Percentiles rank a stretch among this genome's conserved stretches.
Conservation (phyloP, 2,888 invertebrate species). For the Lordiphosa andalusiaca region DNA sequence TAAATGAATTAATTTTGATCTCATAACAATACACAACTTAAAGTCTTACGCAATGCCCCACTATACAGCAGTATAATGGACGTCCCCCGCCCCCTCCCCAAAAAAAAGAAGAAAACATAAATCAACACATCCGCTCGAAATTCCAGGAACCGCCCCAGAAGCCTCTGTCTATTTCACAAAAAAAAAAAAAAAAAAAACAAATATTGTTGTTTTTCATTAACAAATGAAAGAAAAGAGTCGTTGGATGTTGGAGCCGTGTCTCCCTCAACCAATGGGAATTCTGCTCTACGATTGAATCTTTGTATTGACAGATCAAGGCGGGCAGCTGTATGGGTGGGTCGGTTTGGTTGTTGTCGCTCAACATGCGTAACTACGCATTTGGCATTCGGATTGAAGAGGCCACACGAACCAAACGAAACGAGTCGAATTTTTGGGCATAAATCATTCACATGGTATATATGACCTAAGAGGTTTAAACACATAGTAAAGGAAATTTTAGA, state of each 20-base stretch:
- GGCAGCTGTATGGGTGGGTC: constrained; percentile 12
- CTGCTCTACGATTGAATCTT: constrained; percentile 35
- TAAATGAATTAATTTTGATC: constrained; percentile 43
- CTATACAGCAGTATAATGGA: not conserved
- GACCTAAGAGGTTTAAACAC: constrained; percentile 23
- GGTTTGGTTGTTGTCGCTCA: constrained; percentile 26
- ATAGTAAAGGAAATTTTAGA: not conserved
- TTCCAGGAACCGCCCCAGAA: constrained; percentile 66
- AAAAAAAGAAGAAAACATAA: constrained; percentile 52
- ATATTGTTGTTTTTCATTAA: constrained; percentile 55
- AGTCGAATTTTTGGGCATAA: constrained; percentile 53
- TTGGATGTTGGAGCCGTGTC: not conserved
- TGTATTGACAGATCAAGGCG: constrained; percentile 43
- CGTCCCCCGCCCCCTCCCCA: not conserved
- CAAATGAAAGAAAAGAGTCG: constrained; percentile 25
- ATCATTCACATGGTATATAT: constrained; percentile 62
- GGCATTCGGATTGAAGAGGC: constrained; percentile 45
- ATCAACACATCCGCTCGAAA: constrained; percentile 70
- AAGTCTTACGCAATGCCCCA: constrained; percentile 52
- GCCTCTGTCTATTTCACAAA: constrained; percentile 40
- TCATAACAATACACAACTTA: constrained; percentile 33
- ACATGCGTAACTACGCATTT: constrained; percentile 69
- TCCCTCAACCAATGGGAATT: constrained; percentile 24
- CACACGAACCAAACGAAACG: constrained; percentile 25
- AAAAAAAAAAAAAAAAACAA: constrained; percentile 52